A percentile compares a stretch with the other conserved stretches of the same genome.
phyloP scores from a whole-genome alignment of 2,888 invertebrate genomes.

The Zygothrica quintamaculata region DNA sequence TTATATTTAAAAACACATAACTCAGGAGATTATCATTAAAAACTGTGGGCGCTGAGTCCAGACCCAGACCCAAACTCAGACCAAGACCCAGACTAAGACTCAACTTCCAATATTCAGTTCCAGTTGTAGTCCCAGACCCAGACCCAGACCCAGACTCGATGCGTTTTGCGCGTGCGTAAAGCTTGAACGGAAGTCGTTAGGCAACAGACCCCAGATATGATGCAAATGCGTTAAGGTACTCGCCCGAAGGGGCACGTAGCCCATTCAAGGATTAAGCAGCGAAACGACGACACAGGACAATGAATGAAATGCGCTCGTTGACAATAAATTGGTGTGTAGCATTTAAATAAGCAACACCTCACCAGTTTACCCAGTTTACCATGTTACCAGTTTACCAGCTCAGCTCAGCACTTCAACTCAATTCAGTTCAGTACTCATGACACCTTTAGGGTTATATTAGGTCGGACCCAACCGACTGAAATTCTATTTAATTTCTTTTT shows the following conservation, averaged over 20 bases:
- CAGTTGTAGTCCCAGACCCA: constrained; percentile 10
- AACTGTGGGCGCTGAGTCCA: constrained; percentile 80
- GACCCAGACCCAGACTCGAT: constrained; percentile 35
- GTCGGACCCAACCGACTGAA: constrained; percentile 15
- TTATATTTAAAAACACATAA: constrained; percentile 85
- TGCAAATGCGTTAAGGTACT: constrained; percentile 63
- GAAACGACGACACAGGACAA: constrained; percentile 59
- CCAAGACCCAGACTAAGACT: constrained; percentile 1
- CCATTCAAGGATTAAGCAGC: constrained; percentile 71
- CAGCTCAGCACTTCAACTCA: constrained; percentile 26
- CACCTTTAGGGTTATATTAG: constrained; percentile 49
- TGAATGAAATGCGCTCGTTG: constrained; percentile 73
- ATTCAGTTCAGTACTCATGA: constrained; percentile 11
- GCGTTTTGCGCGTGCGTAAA: constrained; percentile 73
- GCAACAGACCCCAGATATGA: constrained; percentile 46
- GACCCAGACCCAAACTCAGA: constrained; percentile 12
- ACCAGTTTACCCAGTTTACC: constrained; percentile 22
- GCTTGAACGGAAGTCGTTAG: constrained; percentile 79
- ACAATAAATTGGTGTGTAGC: constrained; percentile 77
- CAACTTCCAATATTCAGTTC: background rate
- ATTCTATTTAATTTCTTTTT: too few species aligned
- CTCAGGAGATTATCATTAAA: constrained; percentile 85
- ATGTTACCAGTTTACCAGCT: background rate
- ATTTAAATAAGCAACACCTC: constrained; percentile 71
- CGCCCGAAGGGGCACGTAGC: constrained; percentile 62